These are phyloP conservation scores for Tricholauxania praeusta DNA, from an alignment of 2,888 invertebrate species.

Conservation along the genomic window DNA sequence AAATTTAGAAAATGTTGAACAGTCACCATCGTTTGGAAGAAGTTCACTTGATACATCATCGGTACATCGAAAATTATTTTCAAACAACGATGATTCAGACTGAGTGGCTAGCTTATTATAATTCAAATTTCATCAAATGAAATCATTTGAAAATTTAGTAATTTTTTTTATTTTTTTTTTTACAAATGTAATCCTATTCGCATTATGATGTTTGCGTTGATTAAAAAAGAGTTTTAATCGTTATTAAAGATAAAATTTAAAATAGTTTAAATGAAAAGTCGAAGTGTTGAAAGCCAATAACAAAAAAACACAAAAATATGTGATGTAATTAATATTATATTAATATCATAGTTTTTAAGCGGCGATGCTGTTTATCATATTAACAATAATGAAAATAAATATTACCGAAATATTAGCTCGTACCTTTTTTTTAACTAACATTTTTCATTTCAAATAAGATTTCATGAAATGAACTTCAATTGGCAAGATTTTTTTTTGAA, in stretches of 20 bases:
- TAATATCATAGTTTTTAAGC: constrained; percentile 30
- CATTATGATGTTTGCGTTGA: neutral
- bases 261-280: neutral
- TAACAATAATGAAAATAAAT: neutral
- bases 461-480: too few relatives aligned
- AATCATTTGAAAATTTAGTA: constrained; percentile 14
- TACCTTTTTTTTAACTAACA: too few relatives aligned
- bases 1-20: constrained; percentile 51
- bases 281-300: neutral
- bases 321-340: constrained; percentile 6
- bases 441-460: too few relatives aligned
- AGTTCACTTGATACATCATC: constrained; percentile 59
- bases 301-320: neutral
- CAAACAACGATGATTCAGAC: constrained; percentile 59
- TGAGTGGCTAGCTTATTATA: constrained; percentile 43
- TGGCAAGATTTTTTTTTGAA: too few relatives aligned
- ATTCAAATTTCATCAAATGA: constrained; percentile 28
- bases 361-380: neutral
- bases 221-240: neutral
- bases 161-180: neutral
- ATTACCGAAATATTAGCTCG: too few relatives aligned
- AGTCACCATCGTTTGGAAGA: constrained; percentile 46
- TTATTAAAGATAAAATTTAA: neutral
- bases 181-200: neutral
- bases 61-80: constrained; percentile 60